These are phyloP conservation scores for Cerceris ruficornis DNA, from an alignment of 2,888 invertebrate genomes.

Conservation along the genomic window DNA sequence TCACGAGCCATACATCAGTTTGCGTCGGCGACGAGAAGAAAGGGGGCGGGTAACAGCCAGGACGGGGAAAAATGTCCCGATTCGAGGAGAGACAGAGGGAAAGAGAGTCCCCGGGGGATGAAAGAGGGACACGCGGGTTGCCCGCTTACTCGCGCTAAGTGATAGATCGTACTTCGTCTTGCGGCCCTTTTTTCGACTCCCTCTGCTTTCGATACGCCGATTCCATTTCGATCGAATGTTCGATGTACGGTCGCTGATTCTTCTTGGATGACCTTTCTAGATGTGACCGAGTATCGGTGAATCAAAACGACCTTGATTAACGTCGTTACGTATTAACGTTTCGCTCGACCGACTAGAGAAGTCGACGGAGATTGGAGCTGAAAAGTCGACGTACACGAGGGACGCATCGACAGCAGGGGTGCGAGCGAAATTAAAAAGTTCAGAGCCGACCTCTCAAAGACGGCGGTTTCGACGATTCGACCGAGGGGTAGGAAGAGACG, in stretches of 20 bases:
- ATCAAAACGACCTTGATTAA: too few species aligned
- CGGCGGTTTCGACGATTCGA: conserved; percentile 18
- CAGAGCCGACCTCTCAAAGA: neutral
- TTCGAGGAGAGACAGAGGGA: conserved; percentile 69
- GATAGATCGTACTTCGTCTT: conserved; percentile 55
- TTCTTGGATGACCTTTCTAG: too few species aligned
- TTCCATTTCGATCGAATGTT: neutral
- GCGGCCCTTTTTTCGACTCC: neutral
- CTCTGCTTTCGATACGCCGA: neutral
- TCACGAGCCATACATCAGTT: conserved; percentile 76
- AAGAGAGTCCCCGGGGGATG: conserved; percentile 67
- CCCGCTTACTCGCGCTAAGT: conserved; percentile 46
- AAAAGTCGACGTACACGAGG: too few species aligned
- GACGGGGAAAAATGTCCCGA: conserved; percentile 62
- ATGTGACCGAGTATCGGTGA: too few species aligned
- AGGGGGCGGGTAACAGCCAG: conserved; percentile 25
- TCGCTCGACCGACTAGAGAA: too few species aligned
- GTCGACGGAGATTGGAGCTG: too few species aligned
- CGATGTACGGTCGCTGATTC: too few species aligned
- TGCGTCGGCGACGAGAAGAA: conserved; percentile 61
- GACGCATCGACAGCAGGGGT: too few species aligned
- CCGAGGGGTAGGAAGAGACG: conserved; percentile 4
- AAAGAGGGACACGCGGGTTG: conserved; percentile 44
- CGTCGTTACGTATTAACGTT: too few species aligned
- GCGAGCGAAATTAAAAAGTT: too few species aligned